Evolutionary conservation across 2,888 invertebrate genomes (phyloP), one percentile per base, ranked within the genome.

Genomic region (Hirtodrosophila trivittata): DNA sequence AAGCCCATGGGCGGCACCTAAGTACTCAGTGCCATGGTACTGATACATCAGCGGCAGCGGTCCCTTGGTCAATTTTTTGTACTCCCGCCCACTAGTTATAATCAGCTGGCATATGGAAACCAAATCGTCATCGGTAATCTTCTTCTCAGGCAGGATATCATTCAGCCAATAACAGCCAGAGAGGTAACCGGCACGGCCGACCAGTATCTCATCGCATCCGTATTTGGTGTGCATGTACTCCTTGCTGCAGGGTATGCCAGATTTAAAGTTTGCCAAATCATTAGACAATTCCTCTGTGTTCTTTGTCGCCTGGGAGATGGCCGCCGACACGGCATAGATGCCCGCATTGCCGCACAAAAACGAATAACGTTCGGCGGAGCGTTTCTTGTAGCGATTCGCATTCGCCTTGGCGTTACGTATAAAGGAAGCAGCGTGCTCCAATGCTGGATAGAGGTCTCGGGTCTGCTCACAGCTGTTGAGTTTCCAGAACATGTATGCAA

Each of bases 321-420:
- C 94, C 0, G 94, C 92, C 0, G 94, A 94, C 1, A 96, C 91
- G 1, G 95, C 95, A 84, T 94, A 94, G 3, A 95, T 93, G 0
- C 97, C 97, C 7, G 94, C 94, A 83, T 94, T 94, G 1, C 97
- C 97, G n/a, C 96, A 92, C 9, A 97, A 89, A 89, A 96, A 96
- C 0, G 94, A 93, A 9, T 94, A 94, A 41, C 92, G 92, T 60
- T 95, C 94, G n/a, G 92, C 91, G 32, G 81, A 90, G 77, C 81
- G 92, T 88, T 62, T 92, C 38, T 89, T 90, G 62, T 89, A 89
- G n/a, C 89, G 89, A n/a, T 90, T 86, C 6, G 92, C 91, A 51
- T 92, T 92, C 32, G 92, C 91, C 58, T 95, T 88, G 1, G 94
- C 93, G 7, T 94, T 93, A 47, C 92, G 91, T 12, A 95, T 89